Evolutionary conservation across 2,113 vertebrate genomes (phyloP), one percentile per base, ranked within the genome.

Genomic region (Nestor notabilis): DNA sequence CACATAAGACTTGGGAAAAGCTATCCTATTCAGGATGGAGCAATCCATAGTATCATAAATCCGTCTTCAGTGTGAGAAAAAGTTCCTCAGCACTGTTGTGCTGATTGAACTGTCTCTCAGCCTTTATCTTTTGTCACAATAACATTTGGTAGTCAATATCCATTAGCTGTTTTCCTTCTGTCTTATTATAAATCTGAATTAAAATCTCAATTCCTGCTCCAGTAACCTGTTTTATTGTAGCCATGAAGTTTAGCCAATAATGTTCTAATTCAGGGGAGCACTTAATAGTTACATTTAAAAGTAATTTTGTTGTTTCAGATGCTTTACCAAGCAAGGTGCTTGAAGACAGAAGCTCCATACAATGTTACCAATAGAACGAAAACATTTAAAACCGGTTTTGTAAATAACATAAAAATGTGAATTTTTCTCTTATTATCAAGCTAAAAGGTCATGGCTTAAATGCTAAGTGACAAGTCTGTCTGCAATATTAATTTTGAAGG

Each of bases 131-230:
- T 70, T 24, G 66, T 35, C 75, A 70, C 29, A 83, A 55, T 80
- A 76, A 47, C 16, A 28, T 77, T 74, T 70, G 28, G 11, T 25
- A 70, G 35, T 82, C 60, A 78, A 53, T 70, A 89, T 16, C 44
- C 11, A 71, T 84, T 68, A 93, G 16, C 43, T 4, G 5, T 81
- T 71, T 66, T 92, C 50, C 10, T 93, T 86, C 35, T 64, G 21
- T 89, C 79, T 74, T 90, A 29, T 69, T 80, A 78, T 58, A 88
- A 87, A 90, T 55, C 60, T 75, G 72, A 89, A 86, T 56, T 69
- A 81, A 93, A 90, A 81, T 75, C 43, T 71, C 64, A 86, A 87
- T 63, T 64, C 35, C 19, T 49, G 5, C 70, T 83, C 58, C 47
- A 83, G 53, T 50, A 94, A 70, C 43, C 53, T 78, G 39, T 50